A percentile compares a stretch with the other conserved stretches of the same genome.
phyloP scores from a whole-genome alignment of 1,140 invertebrate genomes.

The Brachionus rubens region DNA sequence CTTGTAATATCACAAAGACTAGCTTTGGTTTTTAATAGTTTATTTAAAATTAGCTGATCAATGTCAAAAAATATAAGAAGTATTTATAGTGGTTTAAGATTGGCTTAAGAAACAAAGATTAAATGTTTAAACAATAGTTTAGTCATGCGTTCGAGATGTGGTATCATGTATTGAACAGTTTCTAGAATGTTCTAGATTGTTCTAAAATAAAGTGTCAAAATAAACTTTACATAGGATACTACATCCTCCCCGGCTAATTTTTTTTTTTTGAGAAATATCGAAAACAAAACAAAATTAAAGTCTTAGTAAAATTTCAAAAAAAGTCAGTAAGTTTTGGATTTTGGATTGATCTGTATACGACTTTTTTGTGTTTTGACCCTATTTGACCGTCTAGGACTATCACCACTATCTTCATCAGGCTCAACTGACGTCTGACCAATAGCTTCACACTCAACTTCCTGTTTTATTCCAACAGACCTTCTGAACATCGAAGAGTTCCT shows the following conservation, averaged over 20 bases:
- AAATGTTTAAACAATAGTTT: too few species aligned
- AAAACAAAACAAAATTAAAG: background rate
- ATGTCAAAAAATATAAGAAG: too few species aligned
- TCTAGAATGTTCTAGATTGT: too few species aligned
- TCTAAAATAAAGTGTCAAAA: too few species aligned
- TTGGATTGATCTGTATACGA: background rate
- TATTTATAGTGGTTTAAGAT: too few species aligned
- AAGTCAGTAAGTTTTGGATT: background rate
- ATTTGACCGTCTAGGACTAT: background rate
- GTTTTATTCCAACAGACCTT: background rate
- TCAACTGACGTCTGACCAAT: background rate
- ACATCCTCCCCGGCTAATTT: background rate
- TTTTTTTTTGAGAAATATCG: background rate
- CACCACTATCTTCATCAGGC: background rate
- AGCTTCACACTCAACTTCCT: background rate
- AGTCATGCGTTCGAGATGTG: too few species aligned
- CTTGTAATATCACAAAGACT: too few species aligned
- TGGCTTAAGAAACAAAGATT: too few species aligned
- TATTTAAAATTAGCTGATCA: too few species aligned
- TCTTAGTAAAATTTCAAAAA: background rate
- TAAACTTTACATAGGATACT: slow-evolving; percentile 7
- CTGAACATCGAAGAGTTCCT: background rate
- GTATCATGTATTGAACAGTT: too few species aligned
- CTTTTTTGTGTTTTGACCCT: background rate
- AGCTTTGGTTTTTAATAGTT: too few species aligned